phyloP scores from a whole-genome alignment of 1,140 invertebrate species.

The Coptotermes formosanus region DNA sequence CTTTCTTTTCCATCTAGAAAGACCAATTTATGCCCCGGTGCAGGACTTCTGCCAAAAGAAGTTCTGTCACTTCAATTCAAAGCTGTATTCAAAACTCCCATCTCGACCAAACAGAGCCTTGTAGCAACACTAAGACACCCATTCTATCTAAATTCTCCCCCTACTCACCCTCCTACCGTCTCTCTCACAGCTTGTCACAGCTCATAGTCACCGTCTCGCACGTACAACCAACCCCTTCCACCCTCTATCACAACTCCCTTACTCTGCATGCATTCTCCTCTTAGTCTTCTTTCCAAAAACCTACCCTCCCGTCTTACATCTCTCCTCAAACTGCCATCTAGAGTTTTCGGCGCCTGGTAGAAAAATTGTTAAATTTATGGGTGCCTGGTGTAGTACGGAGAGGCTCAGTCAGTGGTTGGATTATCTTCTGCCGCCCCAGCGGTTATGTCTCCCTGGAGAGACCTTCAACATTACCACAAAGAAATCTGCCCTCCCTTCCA shows the following conservation, averaged over 20 bases:
- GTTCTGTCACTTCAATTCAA: not conserved
- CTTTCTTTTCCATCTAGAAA: not conserved
- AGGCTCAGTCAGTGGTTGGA: not conserved
- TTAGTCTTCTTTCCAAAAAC: not conserved
- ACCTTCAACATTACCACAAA: conserved; percentile 20
- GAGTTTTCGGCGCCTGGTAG: conserved; percentile 23
- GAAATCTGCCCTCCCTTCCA: conserved; percentile 8
- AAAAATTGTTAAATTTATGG: conserved; percentile 29
- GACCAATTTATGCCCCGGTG: not conserved
- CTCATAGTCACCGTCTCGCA: conserved; percentile 23
- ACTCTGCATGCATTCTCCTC: not conserved
- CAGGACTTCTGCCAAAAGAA: not conserved
- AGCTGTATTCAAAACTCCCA: conserved; percentile 11
- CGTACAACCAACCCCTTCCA: conserved; percentile 18
- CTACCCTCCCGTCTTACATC: not conserved
- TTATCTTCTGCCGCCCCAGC: conserved; percentile 27
- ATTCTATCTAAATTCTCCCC: conserved; percentile 15
- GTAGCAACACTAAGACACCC: conserved; percentile 19
- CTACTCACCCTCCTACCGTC: not conserved
- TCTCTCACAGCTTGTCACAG: conserved; percentile 9
- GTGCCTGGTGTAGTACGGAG: not conserved
- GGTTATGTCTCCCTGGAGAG: conserved; percentile 22
- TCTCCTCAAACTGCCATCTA: conserved; percentile 1
- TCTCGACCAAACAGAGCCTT: not conserved
- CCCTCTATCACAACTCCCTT: not conserved